phyloP scores from a whole-genome alignment of 2,113 vertebrate species.

The Taxidea taxus region DNA sequence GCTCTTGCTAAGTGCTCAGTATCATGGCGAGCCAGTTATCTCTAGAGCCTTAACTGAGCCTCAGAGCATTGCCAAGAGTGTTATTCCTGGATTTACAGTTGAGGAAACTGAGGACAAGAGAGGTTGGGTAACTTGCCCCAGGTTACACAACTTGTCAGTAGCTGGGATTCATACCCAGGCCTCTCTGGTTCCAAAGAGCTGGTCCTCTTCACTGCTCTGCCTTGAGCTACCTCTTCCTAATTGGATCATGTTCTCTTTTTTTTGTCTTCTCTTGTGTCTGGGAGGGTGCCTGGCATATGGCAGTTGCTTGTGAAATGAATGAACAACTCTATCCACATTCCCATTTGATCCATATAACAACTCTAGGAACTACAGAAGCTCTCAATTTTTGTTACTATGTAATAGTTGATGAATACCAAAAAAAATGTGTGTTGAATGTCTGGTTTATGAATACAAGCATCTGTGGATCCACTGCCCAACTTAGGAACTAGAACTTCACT shows the following conservation, averaged over 20 bases:
- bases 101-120: neutral
- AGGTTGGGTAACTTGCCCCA: neutral
- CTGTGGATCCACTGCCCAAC: neutral
- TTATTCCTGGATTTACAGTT: neutral
- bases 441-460: neutral
- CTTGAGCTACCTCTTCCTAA: neutral
- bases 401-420: neutral
- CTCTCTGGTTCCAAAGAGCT: neutral
- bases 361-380: neutral
- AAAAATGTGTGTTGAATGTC: neutral
- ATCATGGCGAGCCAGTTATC: neutral
- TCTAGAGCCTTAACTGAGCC: neutral
- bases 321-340: neutral
- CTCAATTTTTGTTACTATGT: neutral
- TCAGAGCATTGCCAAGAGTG: neutral
- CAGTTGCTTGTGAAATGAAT: neutral
- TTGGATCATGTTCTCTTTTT: neutral
- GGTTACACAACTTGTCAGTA: neutral
- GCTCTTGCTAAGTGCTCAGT: neutral
- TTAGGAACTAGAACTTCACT: neutral
- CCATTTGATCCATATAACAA: neutral
- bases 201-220: neutral
- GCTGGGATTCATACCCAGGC: neutral
- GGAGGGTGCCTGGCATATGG: neutral
- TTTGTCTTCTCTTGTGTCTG: neutral